These are phyloP conservation scores for Ophioninae sp. DNA, from an alignment of 2,888 invertebrate genomes.

Conservation along the genomic window DNA sequence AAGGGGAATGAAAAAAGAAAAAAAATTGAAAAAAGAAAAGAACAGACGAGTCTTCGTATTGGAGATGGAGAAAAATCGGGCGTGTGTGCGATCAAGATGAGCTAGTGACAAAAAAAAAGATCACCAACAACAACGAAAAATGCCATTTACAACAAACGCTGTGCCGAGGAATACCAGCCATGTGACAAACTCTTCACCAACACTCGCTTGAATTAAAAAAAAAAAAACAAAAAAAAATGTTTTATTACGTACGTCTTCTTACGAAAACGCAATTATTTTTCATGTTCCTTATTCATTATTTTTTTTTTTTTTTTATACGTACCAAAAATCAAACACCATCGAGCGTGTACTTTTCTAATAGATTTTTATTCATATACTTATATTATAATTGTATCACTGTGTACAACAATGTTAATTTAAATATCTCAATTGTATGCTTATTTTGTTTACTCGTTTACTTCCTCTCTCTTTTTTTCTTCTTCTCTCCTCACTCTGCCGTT, in stretches of 20 bases:
- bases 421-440: constrained; percentile 79
- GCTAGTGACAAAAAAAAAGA: constrained; percentile 66
- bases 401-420: constrained; percentile 81
- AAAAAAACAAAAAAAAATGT: constrained; percentile 42
- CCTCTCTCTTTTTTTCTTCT: too few species aligned
- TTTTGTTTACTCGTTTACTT: constrained; percentile 51
- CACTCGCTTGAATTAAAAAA: too few species aligned
- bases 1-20: not conserved
- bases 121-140: too few species aligned
- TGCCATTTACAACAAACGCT: constrained; percentile 66
- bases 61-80: not conserved
- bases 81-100: constrained; percentile 53
- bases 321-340: constrained; percentile 71
- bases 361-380: constrained; percentile 81
- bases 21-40: not conserved
- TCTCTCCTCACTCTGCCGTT: not conserved
- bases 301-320: too few species aligned
- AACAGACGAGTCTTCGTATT: not conserved
- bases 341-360: constrained; percentile 79
- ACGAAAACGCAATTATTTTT: constrained; percentile 30
- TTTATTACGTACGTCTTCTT: constrained; percentile 63
- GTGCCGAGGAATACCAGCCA: constrained; percentile 78
- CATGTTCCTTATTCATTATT: too few species aligned
- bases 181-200: constrained; percentile 49
- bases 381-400: constrained; percentile 81